Evolutionary conservation across 2,888 invertebrate genomes (phyloP), one percentile per base, ranked within the genome.

Genomic region (Uropetala carovei): DNA sequence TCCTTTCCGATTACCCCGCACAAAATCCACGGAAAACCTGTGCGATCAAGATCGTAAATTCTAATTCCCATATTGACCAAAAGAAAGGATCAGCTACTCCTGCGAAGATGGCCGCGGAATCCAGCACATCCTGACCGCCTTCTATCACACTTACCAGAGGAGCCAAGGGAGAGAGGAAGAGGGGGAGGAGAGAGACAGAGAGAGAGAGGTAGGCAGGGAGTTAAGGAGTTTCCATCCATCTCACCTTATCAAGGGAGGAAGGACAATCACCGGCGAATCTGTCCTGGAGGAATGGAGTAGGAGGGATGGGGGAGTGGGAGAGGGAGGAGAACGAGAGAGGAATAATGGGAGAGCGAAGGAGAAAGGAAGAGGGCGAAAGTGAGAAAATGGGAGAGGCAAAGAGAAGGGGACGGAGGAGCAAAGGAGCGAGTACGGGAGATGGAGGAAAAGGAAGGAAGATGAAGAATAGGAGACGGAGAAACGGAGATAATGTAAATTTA

Each of bases 181-280:
- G 43, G 30, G 27, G 43, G 16, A n/a, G n/a, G n/a, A n/a, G n/a
- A n/a, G n/a, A n/a, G n/a, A 8, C 16, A 43, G n/a, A 18, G 22
- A 8, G 43, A 43, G n/a, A 18, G 22, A 10, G 82, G 18, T 14
- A 27, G 7, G 57, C n/a, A 2, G n/a, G 56, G 57, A 57, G n/a
- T 83, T 83, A 83, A 18, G 43, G 10, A 14, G 83, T 27, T 43
- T 30, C 43, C 82, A 11, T 13, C 56, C 57, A n/a, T 56, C 83
- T 83, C 83, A 83, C 89, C 89, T 60, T 64, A 60, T 60, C 86
- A 60, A 86, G 85, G 8, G 58, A 0, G 59, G 85, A 59, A 59
- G 86, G 86, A 60, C 58, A 85, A 85, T 85, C 58, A 59, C 30
- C 43, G 5, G 43, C 43, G 43, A 43, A 43, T 43, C 43, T 43